Base-by-base conservation (phyloP, 1,140 invertebrate genomes). In the Uloborus diversus region DNA sequence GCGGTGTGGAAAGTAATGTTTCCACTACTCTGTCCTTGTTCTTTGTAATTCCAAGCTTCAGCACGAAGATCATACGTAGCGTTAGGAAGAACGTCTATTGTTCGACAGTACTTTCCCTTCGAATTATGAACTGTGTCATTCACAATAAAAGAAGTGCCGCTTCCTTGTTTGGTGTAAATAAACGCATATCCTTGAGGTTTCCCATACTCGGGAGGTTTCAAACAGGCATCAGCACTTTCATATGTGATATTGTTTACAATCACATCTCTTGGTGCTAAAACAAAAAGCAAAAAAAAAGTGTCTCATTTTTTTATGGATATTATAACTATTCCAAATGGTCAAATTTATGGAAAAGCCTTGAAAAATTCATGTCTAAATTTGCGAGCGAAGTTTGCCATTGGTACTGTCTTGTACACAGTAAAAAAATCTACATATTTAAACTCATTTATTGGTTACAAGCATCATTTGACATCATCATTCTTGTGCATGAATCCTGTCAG, bases 261-360 rank as follows among this genome's bases (percentile, higher is more conserved):
- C 4, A 82, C 51, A 7, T 70, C 59, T 17, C 23, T 23, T n/a
- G 81, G 79, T 30, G 61, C 81, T 80, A 53, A 20, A 68, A 65
- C 14, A 28, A 1, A 28, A 3, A 14, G 20, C 14, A 61, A 37
- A 4, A 35, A 57, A 23, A 61, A 61, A 56, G 23, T 14, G 1
- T 1, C 1, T 56, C 11, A 56, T 20, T 56, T 56, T 56, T 20
- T 9, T 3, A 56, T 1, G 23, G 53, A 11, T 56, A 56, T 56
- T 14, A 1, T 14, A 20, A n/a, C n/a, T n/a, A n/a, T n/a, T n/a
- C n/a, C n/a, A n/a, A n/a, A n/a, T n/a, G n/a, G n/a, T n/a, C n/a
- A n/a, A n/a, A n/a, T n/a, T n/a, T n/a, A n/a, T n/a, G n/a, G n/a
- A n/a, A n/a, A n/a, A n/a, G n/a, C n/a, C n/a, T n/a, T n/a, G n/a